phyloP scores from a whole-genome alignment of 2,888 invertebrate species.

The Andrena dorsata region DNA sequence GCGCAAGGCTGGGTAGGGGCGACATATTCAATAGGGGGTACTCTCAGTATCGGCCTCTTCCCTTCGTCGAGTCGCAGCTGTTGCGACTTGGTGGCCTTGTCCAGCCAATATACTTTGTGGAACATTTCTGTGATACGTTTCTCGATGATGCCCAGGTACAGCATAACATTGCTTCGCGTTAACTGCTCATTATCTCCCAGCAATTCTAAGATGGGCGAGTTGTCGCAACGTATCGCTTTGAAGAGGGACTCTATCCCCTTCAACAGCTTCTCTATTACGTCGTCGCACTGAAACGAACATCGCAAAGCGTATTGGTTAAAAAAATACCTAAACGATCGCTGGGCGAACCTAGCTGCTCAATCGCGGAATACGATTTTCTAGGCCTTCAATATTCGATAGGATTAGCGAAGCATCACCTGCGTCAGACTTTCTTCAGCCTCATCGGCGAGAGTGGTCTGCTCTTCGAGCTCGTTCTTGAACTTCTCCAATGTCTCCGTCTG shows the following conservation, averaged over 20 bases:
- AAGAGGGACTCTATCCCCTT: conserved; percentile 85
- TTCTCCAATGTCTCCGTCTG: conserved; percentile 88
- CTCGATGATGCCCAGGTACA: conserved; percentile 93
- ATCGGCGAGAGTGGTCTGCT: conserved; percentile 84
- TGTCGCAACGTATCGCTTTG: conserved; percentile 90
- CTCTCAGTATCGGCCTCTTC: conserved; percentile 78
- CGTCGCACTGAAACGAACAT: conserved; percentile 78
- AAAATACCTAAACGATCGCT: neutral
- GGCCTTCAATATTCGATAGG: conserved; percentile 28
- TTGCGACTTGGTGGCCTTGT: conserved; percentile 78
- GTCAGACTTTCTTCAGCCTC: conserved; percentile 83
- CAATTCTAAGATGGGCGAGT: conserved; percentile 90
- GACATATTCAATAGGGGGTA: conserved; percentile 82
- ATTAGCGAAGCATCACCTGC: conserved; percentile 70
- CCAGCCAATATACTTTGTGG: conserved; percentile 85
- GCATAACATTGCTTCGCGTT: conserved; percentile 91
- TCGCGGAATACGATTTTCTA: neutral
- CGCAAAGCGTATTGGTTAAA: neutral
- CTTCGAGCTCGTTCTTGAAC: conserved; percentile 86
- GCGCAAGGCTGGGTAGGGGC: conserved; percentile 86
- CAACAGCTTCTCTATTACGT: conserved; percentile 83
- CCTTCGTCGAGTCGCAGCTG: conserved; percentile 80
- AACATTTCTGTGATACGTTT: conserved; percentile 90
- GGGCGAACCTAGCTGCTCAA: neutral
- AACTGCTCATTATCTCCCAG: conserved; percentile 91